These are phyloP conservation scores for Menidia menidia DNA, from an alignment of 2,797 vertebrate genomes.

Conservation along the genomic window DNA sequence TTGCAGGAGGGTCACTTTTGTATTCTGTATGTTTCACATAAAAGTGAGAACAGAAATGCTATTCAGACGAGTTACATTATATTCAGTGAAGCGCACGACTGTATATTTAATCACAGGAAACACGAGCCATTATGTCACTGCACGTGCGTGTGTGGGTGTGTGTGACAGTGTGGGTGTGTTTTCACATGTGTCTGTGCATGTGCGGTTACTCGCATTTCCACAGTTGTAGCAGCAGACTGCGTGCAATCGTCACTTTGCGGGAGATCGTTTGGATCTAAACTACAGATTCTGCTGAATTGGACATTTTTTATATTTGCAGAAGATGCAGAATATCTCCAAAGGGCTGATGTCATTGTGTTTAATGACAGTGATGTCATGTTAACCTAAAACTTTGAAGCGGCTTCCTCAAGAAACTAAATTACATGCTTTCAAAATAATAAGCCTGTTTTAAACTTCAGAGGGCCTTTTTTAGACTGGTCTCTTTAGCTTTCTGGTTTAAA, in stretches of 20 bases:
- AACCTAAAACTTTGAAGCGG: slow-evolving; percentile 50
- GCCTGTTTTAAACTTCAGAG: slow-evolving; percentile 44
- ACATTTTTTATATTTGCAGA: slow-evolving; percentile 62
- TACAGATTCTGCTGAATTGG: slow-evolving; percentile 68
- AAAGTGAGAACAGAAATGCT: slow-evolving; percentile 39
- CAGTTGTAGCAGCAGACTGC: slow-evolving; percentile 46
- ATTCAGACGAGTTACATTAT: slow-evolving; percentile 48
- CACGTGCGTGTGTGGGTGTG: slow-evolving; percentile 25
- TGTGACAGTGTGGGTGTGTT: slow-evolving; percentile 13
- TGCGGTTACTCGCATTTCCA: slow-evolving; percentile 15
- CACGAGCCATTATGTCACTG: slow-evolving; percentile 41
- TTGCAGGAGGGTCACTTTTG: slow-evolving; percentile 36
- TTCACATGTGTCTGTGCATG: slow-evolving; percentile 20
- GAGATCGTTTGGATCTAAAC: slow-evolving; percentile 52
- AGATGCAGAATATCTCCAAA: slow-evolving; percentile 38
- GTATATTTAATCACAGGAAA: slow-evolving; percentile 60
- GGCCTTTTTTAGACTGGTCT: slow-evolving; percentile 36
- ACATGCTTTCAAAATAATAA: slow-evolving; percentile 62
- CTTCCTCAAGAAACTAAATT: slow-evolving; percentile 64
- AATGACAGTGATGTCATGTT: slow-evolving; percentile 78
- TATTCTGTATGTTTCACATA: slow-evolving; percentile 40
- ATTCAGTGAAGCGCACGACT: slow-evolving; percentile 45
- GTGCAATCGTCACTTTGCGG: slow-evolving; percentile 57
- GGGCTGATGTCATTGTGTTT: slow-evolving; percentile 73
- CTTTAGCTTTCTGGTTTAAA: slow-evolving; percentile 42